These are phyloP conservation scores for Phrixothrix hirtus DNA, from an alignment of 2,888 invertebrate genomes.

Conservation along the genomic window DNA sequence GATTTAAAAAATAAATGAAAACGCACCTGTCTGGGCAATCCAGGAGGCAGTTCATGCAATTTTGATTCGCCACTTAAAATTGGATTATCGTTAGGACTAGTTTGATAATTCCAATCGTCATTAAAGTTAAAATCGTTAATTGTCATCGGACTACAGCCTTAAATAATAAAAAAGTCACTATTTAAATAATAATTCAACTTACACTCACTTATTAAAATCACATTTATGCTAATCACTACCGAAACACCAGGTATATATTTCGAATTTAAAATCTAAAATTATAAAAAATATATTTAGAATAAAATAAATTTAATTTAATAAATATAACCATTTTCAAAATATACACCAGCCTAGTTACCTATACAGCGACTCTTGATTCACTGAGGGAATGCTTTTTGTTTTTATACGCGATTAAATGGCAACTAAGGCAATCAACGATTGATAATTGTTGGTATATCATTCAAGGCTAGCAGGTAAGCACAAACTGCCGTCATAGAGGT, in stretches of 20 bases:
- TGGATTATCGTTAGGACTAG: slow-evolving; percentile 31
- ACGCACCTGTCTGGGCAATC: slow-evolving; percentile 18
- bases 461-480: slow-evolving; percentile 39
- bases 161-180: too few species aligned
- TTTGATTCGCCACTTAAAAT: slow-evolving; percentile 23
- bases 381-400: too few species aligned
- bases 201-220: not conserved
- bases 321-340: not conserved
- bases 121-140: slow-evolving; percentile 23
- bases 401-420: too few species aligned
- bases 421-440: slow-evolving; percentile 12
- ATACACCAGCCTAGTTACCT: too few species aligned
- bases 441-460: slow-evolving; percentile 20
- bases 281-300: too few species aligned
- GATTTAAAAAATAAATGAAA: too few species aligned
- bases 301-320: too few species aligned
- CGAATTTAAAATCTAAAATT: too few species aligned
- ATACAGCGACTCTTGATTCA: too few species aligned
- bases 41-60: slow-evolving; percentile 28
- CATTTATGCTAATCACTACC: not conserved
- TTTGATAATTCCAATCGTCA: slow-evolving; percentile 40
- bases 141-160: slow-evolving; percentile 16
- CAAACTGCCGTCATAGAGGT: slow-evolving; percentile 11
- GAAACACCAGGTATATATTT: too few species aligned
- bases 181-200: too few species aligned